Percentiles rank a stretch among this genome's conserved stretches.
Evolutionary conservation across 2,888 invertebrate species (phyloP).

Genomic region (Mythimna lalbum): DNA sequence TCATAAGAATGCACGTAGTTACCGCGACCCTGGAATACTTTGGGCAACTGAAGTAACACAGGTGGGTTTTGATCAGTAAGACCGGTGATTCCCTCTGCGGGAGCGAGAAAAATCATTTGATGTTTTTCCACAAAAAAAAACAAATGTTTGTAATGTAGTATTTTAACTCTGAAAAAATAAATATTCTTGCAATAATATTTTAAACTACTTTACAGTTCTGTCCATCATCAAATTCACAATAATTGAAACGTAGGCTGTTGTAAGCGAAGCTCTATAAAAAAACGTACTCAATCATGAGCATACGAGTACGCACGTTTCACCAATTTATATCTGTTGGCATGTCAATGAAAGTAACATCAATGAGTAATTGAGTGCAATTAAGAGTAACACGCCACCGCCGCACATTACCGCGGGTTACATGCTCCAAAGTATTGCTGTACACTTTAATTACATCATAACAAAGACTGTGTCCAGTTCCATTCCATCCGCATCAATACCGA

Average conservation of each 20-base stretch:
- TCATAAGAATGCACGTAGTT: conserved; percentile 8
- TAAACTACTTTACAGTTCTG: conserved; percentile 1
- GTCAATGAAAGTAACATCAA: conserved; percentile 61
- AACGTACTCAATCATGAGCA: conserved; percentile 44
- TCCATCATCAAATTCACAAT: conserved; percentile 25
- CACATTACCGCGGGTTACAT: conserved; percentile 17
- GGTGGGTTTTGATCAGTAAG: no score
- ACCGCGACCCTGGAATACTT: no score
- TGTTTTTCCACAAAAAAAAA: no score
- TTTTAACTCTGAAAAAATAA: neutral
- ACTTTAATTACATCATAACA: conserved; percentile 33
- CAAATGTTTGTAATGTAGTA: neutral
- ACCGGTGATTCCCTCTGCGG: no score
- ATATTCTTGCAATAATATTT: neutral
- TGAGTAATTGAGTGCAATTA: conserved; percentile 62
- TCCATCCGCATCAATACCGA: conserved; percentile 9
- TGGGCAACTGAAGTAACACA: no score
- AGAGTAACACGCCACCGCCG: conserved; percentile 54
- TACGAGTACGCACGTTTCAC: conserved; percentile 58
- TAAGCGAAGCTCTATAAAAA: conserved; percentile 43
- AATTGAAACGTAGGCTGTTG: conserved; percentile 25
- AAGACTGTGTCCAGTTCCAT: conserved; percentile 10
- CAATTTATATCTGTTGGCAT: conserved; percentile 61
- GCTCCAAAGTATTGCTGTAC: conserved; percentile 38
- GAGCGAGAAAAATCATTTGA: no score